These are phyloP conservation scores for Lordiphosa clarofinis DNA, from an alignment of 1,140 invertebrate genomes.

Conservation along the genomic window DNA sequence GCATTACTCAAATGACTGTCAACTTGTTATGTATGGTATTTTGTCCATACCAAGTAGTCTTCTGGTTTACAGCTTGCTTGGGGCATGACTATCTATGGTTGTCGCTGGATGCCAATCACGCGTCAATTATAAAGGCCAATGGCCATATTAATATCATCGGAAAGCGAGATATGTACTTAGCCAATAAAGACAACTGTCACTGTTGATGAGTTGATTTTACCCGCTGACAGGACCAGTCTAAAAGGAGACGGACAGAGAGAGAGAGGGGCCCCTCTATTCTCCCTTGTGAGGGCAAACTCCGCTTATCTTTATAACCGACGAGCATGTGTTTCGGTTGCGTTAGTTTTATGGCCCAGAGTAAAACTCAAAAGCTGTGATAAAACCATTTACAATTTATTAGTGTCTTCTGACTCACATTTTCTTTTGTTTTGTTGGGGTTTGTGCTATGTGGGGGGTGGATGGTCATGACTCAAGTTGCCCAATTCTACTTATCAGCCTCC, in stretches of 20 bases:
- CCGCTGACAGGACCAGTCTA: constrained; percentile 43
- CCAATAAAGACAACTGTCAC: constrained; percentile 52
- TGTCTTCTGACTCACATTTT: constrained; percentile 32
- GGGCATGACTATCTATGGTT: constrained; percentile 47
- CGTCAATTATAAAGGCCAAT: constrained; percentile 64
- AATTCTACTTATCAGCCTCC: constrained; percentile 54
- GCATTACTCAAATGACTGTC: constrained; percentile 50
- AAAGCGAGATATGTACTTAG: constrained; percentile 10
- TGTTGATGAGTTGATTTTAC: constrained; percentile 70
- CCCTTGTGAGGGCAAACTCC: constrained; percentile 20
- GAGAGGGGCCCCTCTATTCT: not conserved
- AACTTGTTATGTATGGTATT: constrained; percentile 31
- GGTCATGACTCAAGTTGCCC: constrained; percentile 33
- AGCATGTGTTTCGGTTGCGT: constrained; percentile 18
- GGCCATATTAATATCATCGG: constrained; percentile 49
- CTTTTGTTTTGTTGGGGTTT: not conserved
- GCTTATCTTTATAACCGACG: constrained; percentile 37
- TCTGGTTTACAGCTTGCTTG: constrained; percentile 44
- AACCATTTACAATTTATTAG: constrained; percentile 77
- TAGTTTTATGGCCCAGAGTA: constrained; percentile 50
- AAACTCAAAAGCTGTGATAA: constrained; percentile 66
- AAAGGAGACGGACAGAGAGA: no score
- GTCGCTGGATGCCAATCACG: constrained; percentile 62
- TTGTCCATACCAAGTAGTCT: constrained; percentile 56
- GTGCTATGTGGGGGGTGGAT: constrained; percentile 1